Conservation (phyloP, 2,888 invertebrate genomes). For the Rhyacophila evoluta region DNA sequence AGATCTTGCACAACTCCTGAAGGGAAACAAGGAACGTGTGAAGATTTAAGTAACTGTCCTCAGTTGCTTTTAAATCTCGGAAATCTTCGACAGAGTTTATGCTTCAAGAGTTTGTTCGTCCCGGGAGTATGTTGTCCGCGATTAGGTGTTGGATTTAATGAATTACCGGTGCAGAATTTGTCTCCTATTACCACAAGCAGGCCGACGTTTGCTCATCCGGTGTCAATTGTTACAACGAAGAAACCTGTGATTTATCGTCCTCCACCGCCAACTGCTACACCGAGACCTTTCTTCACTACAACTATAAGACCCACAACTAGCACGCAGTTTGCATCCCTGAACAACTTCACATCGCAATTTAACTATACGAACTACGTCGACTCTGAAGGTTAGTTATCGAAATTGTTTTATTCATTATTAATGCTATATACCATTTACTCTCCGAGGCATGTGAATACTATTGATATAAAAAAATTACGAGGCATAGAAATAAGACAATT, state of each 20-base stretch:
- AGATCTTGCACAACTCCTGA: constrained; percentile 85
- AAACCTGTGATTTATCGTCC: constrained; percentile 57
- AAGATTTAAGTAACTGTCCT: constrained; percentile 90
- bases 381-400: constrained; percentile 64
- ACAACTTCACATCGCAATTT: constrained; percentile 64
- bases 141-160: constrained; percentile 63
- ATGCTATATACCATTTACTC: no score
- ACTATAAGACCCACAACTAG: constrained; percentile 56
- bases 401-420: no score
- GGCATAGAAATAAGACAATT: no score
- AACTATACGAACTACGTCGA: constrained; percentile 70
- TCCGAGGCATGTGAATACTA: no score
- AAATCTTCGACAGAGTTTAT: constrained; percentile 86
- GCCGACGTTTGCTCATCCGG: constrained; percentile 65
- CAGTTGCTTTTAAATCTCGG: constrained; percentile 84
- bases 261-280: constrained; percentile 59
- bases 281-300: constrained; percentile 59
- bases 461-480: no score
- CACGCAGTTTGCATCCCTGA: constrained; percentile 58
- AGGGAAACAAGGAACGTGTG: constrained; percentile 83
- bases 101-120: constrained; percentile 91
- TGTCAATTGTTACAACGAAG: constrained; percentile 57
- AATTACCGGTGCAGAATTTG: constrained; percentile 61
- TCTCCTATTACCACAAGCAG: constrained; percentile 62
- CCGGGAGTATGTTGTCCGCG: constrained; percentile 93